Percentiles rank a stretch among this genome's conserved stretches.
These are phyloP conservation scores for Brachionichthys hirsutus DNA, from an alignment of 2,113 vertebrate genomes.

Conservation along the genomic window DNA sequence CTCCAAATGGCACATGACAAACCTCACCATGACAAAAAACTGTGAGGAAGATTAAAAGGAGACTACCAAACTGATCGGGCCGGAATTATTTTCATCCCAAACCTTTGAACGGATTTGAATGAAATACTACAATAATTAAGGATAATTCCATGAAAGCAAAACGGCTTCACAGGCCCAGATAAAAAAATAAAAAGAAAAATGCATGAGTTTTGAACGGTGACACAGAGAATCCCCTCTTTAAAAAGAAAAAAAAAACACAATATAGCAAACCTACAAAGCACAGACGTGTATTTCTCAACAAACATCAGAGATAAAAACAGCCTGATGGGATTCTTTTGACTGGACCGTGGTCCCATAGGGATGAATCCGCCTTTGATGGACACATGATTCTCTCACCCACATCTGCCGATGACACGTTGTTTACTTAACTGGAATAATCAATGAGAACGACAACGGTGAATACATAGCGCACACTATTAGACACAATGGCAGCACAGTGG, in stretches of 20 bases:
- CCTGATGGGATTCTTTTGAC: background rate
- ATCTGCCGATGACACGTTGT: conserved; percentile 35
- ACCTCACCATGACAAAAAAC: background rate
- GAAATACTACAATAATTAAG: background rate
- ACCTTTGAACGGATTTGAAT: too few species aligned
- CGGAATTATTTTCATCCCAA: too few species aligned
- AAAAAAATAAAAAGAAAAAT: too few species aligned
- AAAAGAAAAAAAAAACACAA: background rate
- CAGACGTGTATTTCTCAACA: background rate
- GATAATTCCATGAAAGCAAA: conserved; percentile 25
- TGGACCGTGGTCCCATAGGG: background rate
- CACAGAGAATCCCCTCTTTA: conserved; percentile 16
- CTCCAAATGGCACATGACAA: background rate
- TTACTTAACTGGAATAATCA: conserved; percentile 39
- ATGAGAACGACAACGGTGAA: conserved; percentile 30
- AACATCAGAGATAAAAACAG: background rate
- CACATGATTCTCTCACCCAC: conserved; percentile 15
- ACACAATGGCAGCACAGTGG: conserved; percentile 22
- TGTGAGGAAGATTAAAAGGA: too few species aligned
- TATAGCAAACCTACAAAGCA: too few species aligned
- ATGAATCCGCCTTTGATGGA: background rate
- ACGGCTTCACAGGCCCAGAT: conserved; percentile 19
- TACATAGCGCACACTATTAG: conserved; percentile 4
- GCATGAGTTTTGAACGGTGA: conserved; percentile 26
- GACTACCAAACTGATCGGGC: too few species aligned